A percentile compares a stretch with the other conserved stretches of the same genome.
Evolutionary conservation across 2,113 vertebrate genomes (phyloP).

Genomic region (Delphinus delphis): DNA sequence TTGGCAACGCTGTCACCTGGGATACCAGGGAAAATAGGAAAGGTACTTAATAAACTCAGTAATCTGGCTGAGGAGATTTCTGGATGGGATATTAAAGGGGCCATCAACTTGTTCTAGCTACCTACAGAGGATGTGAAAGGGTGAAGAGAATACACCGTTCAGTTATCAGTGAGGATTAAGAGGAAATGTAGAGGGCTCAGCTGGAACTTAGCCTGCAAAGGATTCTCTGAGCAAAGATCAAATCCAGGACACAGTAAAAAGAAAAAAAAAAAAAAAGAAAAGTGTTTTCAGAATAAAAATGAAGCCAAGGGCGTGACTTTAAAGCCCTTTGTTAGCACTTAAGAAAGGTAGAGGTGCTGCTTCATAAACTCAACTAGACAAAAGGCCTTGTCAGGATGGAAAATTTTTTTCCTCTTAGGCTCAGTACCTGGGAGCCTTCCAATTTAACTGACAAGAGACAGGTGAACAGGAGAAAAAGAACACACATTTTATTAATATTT

Average conservation of each 20-base stretch:
- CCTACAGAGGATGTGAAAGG: not conserved
- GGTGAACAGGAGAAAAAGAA: not conserved
- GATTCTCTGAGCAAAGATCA: not conserved
- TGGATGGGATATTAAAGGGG: not conserved
- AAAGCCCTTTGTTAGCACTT: not conserved
- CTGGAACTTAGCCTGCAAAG: not conserved
- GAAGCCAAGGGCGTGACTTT: not conserved
- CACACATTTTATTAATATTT: not conserved
- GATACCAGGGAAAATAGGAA: not conserved
- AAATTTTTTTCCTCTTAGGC: not conserved
- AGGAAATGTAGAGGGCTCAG: not conserved
- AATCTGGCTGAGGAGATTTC: not conserved
- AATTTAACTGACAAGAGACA: not conserved
- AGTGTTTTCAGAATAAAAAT: not conserved
- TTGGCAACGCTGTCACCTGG: no score
- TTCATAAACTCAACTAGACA: not conserved
- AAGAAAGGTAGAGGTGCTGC: not conserved
- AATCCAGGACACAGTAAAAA: not conserved
- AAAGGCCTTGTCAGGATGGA: not conserved
- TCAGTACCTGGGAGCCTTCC: not conserved
- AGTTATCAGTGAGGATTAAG: not conserved
- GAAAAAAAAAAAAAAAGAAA: not conserved
- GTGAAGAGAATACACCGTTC: not conserved
- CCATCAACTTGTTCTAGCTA: not conserved
- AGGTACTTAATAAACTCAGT: not conserved